A percentile compares a stretch with the other conserved stretches of the same genome.
Evolutionary conservation across 1,140 invertebrate genomes (phyloP).

Genomic region (Himalopsyche phryganea): DNA sequence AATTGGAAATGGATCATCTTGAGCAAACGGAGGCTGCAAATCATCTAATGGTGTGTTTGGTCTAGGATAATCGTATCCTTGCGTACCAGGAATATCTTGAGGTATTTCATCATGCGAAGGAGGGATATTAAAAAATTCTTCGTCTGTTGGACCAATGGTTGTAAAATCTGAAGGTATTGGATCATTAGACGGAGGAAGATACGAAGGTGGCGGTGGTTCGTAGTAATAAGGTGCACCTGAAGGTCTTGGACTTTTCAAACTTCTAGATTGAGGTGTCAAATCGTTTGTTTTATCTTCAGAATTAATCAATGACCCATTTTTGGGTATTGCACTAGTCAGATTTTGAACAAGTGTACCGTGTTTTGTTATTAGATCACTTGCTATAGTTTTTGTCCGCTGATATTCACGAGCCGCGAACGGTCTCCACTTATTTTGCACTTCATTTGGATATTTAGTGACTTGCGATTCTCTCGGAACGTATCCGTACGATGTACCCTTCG

Average conservation of each 20-base stretch:
- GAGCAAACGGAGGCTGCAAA: slow-evolving; percentile 21
- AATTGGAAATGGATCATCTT: slow-evolving; percentile 17
- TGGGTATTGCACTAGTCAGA: neutral
- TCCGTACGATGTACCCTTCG: slow-evolving; percentile 21
- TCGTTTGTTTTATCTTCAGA: neutral
- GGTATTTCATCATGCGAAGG: slow-evolving; percentile 19
- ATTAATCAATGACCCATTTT: neutral
- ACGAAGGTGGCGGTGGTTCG: slow-evolving; percentile 17
- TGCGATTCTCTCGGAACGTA: slow-evolving; percentile 18
- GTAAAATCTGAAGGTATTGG: slow-evolving; percentile 9
- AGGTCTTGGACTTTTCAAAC: slow-evolving; percentile 11
- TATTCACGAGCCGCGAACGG: neutral
- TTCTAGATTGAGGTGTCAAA: slow-evolving; percentile 5
- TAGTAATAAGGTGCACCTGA: slow-evolving; percentile 16
- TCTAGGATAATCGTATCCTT: slow-evolving; percentile 25
- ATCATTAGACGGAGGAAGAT: slow-evolving; percentile 24
- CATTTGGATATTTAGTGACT: slow-evolving; percentile 7
- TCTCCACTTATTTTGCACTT: slow-evolving; percentile 12
- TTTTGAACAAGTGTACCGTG: neutral
- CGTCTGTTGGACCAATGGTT: slow-evolving; percentile 17
- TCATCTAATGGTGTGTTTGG: slow-evolving; percentile 24
- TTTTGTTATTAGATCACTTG: slow-evolving; percentile 10
- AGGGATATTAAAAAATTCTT: slow-evolving; percentile 23
- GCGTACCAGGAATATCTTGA: slow-evolving; percentile 6
- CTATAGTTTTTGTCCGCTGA: neutral